Conservation (phyloP, 2,113 vertebrate species). For the Indri indri region DNA sequence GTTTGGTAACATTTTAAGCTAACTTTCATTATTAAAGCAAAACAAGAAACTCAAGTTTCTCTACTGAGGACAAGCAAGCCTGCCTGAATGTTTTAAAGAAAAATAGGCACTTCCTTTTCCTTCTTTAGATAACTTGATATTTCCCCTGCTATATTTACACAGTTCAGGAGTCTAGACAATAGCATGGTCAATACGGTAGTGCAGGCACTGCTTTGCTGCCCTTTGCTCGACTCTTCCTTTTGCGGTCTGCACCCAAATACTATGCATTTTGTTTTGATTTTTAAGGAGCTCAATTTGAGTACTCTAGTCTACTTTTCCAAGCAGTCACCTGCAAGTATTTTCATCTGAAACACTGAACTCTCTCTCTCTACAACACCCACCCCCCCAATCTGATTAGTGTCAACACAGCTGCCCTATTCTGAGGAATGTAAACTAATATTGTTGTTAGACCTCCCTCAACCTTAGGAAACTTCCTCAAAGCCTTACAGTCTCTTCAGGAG, state of each 20-base stretch:
- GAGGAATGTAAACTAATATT: constrained; percentile 88
- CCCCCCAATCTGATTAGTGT: constrained; percentile 78
- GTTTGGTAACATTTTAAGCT: constrained; percentile 53
- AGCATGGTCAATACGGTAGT: background rate
- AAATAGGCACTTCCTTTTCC: constrained; percentile 70
- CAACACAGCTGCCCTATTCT: constrained; percentile 86
- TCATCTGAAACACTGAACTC: constrained; percentile 59
- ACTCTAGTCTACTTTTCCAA: background rate
- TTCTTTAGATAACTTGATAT: constrained; percentile 59
- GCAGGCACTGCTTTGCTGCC: background rate
- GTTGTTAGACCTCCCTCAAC: constrained; percentile 83
- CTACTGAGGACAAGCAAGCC: constrained; percentile 37
- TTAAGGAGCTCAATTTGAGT: constrained; percentile 58
- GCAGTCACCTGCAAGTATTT: constrained; percentile 73
- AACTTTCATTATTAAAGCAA: constrained; percentile 43
- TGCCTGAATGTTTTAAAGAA: constrained; percentile 61
- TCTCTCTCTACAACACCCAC: background rate
- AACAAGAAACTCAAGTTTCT: constrained; percentile 77
- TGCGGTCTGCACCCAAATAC: background rate
- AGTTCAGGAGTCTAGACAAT: constrained; percentile 56
- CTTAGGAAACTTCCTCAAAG: constrained; percentile 82
- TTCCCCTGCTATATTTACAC: constrained; percentile 58
- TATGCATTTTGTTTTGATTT: constrained; percentile 72
- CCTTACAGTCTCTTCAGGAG: constrained; percentile 56
- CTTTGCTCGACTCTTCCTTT: background rate